These are phyloP conservation scores for Hydractinia symbiolongicarpus DNA, from an alignment of 30 jellyfish, hydroid and myxozoan genomes.

Conservation along the genomic window DNA sequence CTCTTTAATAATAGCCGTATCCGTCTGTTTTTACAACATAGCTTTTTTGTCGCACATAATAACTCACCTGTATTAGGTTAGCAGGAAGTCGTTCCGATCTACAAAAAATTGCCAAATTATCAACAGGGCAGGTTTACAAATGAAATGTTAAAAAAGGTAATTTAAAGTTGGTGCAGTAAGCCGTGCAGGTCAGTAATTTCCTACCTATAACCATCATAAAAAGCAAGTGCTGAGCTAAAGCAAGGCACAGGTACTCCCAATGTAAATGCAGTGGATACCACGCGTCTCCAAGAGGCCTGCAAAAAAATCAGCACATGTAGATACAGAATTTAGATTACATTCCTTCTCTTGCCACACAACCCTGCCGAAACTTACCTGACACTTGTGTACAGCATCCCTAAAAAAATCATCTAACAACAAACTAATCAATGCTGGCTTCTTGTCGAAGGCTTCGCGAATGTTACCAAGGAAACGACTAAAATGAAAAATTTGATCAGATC, in stretches of 20 bases:
- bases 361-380: constrained; percentile 56
- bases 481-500: not conserved
- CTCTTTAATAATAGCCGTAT: not conserved
- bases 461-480: constrained; percentile 91
- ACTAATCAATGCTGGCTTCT: constrained; percentile 69
- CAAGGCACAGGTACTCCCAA: constrained; percentile 97
- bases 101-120: not conserved
- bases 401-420: constrained; percentile 88
- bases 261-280: constrained; percentile 76
- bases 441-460: constrained; percentile 88
- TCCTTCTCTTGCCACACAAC: not conserved
- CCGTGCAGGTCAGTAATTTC: too few species aligned
- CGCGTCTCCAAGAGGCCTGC: constrained; percentile 91
- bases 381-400: constrained; percentile 61
- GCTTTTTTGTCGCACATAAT: not conserved
- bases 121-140: too few species aligned
- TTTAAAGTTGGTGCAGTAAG: too few species aligned
- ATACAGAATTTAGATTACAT: not conserved
- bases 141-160: too few species aligned
- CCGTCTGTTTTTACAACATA: too few species aligned
- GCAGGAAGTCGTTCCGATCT: constrained; percentile 91
- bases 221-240: constrained; percentile 92
- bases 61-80: constrained; percentile 79
- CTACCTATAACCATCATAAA: constrained; percentile 88
- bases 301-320: not conserved